Percentiles rank a stretch among this genome's conserved stretches.
Evolutionary conservation across 1,140 invertebrate species (phyloP).

Genomic region (Drosophila mayri): DNA sequence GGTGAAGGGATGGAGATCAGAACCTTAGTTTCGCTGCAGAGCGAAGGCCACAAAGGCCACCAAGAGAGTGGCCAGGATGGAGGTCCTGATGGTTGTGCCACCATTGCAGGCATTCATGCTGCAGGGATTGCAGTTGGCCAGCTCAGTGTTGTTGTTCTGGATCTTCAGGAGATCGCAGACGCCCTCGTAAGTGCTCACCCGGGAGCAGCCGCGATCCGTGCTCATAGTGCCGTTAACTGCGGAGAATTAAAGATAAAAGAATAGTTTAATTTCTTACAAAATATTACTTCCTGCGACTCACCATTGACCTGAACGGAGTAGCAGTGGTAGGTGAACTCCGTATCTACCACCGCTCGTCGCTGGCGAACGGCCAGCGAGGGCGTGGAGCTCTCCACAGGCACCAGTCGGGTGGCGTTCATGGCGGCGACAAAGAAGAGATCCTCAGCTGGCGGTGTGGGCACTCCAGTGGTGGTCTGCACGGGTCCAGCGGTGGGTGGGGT

Average conservation of each 20-base stretch:
- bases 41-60: slow-evolving; percentile 57
- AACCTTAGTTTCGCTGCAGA: slow-evolving; percentile 54
- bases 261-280: neutral
- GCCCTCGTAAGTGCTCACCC: slow-evolving; percentile 52
- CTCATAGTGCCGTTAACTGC: slow-evolving; percentile 49
- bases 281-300: slow-evolving; percentile 9
- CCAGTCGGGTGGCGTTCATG: slow-evolving; percentile 36
- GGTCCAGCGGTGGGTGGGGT: slow-evolving; percentile 70
- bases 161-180: slow-evolving; percentile 55
- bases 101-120: slow-evolving; percentile 72
- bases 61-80: slow-evolving; percentile 52
- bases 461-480: slow-evolving; percentile 52
- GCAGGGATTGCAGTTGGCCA: slow-evolving; percentile 67
- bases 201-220: slow-evolving; percentile 70
- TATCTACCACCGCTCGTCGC: slow-evolving; percentile 40
- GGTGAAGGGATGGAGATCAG: slow-evolving; percentile 18
- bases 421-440: slow-evolving; percentile 30
- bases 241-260: neutral
- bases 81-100: slow-evolving; percentile 35
- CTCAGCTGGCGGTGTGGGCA: slow-evolving; percentile 68
- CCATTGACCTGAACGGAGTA: slow-evolving; percentile 56
- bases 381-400: slow-evolving; percentile 10
- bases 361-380: slow-evolving; percentile 49
- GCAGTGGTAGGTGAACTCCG: slow-evolving; percentile 67
- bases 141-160: slow-evolving; percentile 30